Base-by-base conservation (phyloP, 2,888 invertebrate species). In the Pandemis cinnamomeana region DNA sequence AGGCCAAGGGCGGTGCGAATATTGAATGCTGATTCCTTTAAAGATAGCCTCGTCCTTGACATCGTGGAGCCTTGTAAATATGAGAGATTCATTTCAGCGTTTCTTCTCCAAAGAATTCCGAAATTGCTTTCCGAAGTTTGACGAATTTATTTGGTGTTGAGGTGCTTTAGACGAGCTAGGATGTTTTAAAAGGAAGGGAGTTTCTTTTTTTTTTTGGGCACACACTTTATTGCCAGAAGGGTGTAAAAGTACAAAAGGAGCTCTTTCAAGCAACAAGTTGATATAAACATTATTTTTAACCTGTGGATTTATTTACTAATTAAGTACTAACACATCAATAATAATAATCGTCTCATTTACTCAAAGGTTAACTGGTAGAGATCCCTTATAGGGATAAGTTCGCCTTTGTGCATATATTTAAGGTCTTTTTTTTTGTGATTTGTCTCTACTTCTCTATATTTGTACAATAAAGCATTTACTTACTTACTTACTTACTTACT, bases 41-140 rank as follows among this genome's bases (percentile, higher is more conserved):
- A 55, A 63, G 46, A 67, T 67, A 72, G 3, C 5, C 71, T 48
- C 66, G 51, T 48, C 48, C 66, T 60, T 66, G 66, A 36, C 66
- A 64, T 48, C 44, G 11, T 0, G 41, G 20, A 20, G 58, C 69
- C 60, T 48, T 71, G 66, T 20, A 58, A 63, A 44, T 53, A 67
- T 44, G 63, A 71, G 53, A 27, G 63, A 53, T 41, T 63, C 63
- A 27, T 51, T 42, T 62, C 41, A 62, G 42, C 41, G 70, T 62
- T 62, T 41, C 20, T 11, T 41, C 5, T 53, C 67, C 20, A 55
- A 53, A 63, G 63, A 42, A 51, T 51, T 48, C 46, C 53, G 41
- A 71, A 63, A 63, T 71, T 71, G 71, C n/a, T 63, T 71, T 5
- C 53, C 55, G 53, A 53, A 41, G n/a, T 36, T 66, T 51, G 48